These are phyloP conservation scores for Ditula angustiorana DNA, from an alignment of 2,888 invertebrate genomes.

Conservation along the genomic window DNA sequence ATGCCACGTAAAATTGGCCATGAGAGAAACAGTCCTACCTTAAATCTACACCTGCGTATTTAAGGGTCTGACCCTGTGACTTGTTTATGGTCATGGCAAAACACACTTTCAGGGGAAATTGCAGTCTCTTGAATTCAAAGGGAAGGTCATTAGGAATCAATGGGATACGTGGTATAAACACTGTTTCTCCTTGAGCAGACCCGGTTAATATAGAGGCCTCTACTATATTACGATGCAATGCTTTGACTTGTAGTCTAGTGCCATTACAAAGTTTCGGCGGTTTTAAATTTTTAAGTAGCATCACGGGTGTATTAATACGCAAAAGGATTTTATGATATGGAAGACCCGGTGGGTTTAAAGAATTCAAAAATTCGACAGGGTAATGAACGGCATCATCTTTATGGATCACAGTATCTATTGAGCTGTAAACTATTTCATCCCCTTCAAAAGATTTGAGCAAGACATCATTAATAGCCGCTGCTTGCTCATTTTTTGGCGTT, in stretches of 20 bases:
- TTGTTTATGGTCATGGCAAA: conserved; percentile 3
- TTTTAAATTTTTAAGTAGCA: conserved; percentile 3
- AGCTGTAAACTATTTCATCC: background rate
- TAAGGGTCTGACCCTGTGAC: background rate
- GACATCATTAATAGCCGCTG: background rate
- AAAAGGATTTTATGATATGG: conserved; percentile 41
- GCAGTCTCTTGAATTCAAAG: conserved; percentile 1
- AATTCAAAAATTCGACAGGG: conserved; percentile 44
- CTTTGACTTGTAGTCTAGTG: conserved; percentile 39
- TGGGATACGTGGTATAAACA: background rate
- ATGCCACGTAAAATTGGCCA: conserved; percentile 12
- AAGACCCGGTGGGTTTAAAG: conserved; percentile 43
- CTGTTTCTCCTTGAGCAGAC: background rate
- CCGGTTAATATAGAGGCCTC: conserved; percentile 18
- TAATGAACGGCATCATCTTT: conserved; percentile 35
- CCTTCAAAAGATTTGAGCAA: background rate
- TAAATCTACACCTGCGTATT: background rate
- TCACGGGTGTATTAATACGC: background rate
- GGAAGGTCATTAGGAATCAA: background rate
- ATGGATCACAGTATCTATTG: conserved; percentile 18
- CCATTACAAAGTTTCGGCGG: conserved; percentile 39
- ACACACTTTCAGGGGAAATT: background rate
- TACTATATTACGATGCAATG: conserved; percentile 37
- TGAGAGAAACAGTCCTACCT: conserved; percentile 9
- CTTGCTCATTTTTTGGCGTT: conserved; percentile 21